Evolutionary conservation across 92 coral and sea anemone genomes (phyloP).

Genomic region (Umimayanthus chanpuru): DNA sequence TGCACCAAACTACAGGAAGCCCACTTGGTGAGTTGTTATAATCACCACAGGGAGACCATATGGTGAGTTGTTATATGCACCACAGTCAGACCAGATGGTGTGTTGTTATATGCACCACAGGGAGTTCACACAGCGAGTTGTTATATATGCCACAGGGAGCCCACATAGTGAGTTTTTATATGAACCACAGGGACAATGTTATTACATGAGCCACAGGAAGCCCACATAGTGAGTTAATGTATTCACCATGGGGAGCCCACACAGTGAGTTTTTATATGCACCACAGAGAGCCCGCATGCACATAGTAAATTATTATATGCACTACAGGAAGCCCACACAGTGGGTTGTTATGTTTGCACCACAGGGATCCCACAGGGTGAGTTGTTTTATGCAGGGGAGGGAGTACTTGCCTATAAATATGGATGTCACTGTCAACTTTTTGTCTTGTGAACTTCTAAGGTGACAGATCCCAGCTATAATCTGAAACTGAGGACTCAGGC

Average conservation of each 20-base stretch:
- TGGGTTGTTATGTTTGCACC: too few relatives aligned
- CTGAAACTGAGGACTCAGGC: conserved; percentile 72
- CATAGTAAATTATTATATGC: too few relatives aligned
- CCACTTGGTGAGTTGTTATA: background rate
- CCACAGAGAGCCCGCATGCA: too few relatives aligned
- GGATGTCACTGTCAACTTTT: background rate
- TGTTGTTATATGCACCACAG: too few relatives aligned
- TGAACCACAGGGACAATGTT: background rate
- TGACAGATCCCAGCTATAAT: conserved; percentile 77
- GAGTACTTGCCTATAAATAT: background rate
- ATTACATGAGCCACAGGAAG: background rate
- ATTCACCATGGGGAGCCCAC: too few relatives aligned
- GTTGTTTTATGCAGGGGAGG: background rate
- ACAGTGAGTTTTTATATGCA: too few relatives aligned
- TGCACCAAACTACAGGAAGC: background rate
- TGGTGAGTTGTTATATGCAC: too few relatives aligned
- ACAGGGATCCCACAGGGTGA: background rate
- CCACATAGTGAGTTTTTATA: background rate
- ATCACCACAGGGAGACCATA: too few relatives aligned
- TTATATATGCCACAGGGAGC: background rate
- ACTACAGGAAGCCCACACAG: too few relatives aligned
- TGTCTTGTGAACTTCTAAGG: conserved; percentile 44
- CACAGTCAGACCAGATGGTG: too few relatives aligned
- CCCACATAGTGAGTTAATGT: too few relatives aligned
- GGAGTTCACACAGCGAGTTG: conserved; percentile 3